Evolutionary conservation across 2,797 vertebrate genomes (phyloP), one percentile per base, ranked within the genome.

Genomic region (Dendrocincla tyrannina): DNA sequence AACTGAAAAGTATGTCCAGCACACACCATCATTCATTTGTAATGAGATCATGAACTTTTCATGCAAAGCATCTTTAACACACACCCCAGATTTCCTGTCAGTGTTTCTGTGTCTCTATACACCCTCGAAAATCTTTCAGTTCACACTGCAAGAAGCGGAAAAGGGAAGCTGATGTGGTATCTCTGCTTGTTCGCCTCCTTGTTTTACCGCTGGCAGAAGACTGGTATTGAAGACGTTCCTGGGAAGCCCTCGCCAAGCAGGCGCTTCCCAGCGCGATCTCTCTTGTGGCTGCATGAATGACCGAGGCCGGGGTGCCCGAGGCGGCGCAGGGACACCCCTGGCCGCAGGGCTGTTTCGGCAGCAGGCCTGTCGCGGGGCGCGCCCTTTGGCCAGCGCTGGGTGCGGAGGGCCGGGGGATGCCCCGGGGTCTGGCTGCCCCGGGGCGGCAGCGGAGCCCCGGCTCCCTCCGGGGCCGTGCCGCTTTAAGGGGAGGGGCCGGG

Each of bases 391-490:
- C 42, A 35, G 46, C 46, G 8, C 0, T 22, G 10, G 19, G 19
- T 2, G 76, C 33, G 11, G 33, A 6, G n/a, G 12, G 70, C 20
- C n/a, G 4, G 14, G 50, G 28, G 50, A 8, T 2, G 37, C 33
- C 35, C 35, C 35, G 35, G 35, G 0, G 25, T 1, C 8, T 1
- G 5, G 42, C 56, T 11, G 28, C 0, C 0, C 0, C 1, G 4
- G 14, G 22, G 0, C 3, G 16, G 44, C 59, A 20, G 30, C 2
- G 5, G 7, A 28, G 30, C 49, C 7, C 0, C 75, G 11, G 25
- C 47, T 2, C 2, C 6, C 58, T 2, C 68, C 4, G 6, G 13
- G 39, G 10, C 6, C 25, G 76, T 63, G 79, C 50, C 66, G 25
- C 95, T 96, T 91, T 91, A 93, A 92, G 85, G 63, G 76, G 89